Percentiles rank a stretch among this genome's conserved stretches.
Conservation (phyloP, 2,888 invertebrate genomes). For the Galerucella nymphaeae region DNA sequence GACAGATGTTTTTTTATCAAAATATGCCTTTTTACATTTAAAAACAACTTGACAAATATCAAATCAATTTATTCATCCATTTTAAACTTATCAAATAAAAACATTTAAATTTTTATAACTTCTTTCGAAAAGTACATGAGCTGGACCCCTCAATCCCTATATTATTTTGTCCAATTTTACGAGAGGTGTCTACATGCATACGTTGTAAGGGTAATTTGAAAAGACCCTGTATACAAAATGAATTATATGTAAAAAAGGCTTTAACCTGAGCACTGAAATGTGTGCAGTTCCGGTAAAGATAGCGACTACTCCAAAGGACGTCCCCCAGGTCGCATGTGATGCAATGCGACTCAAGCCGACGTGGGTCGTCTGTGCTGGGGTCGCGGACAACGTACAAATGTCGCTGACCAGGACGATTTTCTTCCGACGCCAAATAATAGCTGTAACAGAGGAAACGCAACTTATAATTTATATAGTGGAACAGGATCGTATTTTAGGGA, state of each 20-base stretch:
- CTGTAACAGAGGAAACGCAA: constrained; percentile 49
- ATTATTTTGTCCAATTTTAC: no score
- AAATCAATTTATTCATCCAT: no score
- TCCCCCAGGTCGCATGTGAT: constrained; percentile 85
- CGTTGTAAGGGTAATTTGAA: no score
- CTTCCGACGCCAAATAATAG: constrained; percentile 78
- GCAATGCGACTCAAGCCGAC: constrained; percentile 81
- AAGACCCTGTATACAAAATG: no score
- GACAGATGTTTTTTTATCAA: no score
- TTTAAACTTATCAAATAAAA: no score
- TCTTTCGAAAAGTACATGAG: no score
- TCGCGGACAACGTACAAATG: constrained; percentile 90
- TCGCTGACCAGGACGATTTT: constrained; percentile 84
- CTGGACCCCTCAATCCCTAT: no score
- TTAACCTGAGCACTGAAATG: constrained; percentile 84
- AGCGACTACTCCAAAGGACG: constrained; percentile 81
- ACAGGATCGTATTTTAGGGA: background rate
- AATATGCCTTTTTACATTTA: no score
- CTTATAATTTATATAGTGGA: background rate
- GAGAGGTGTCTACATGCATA: no score
- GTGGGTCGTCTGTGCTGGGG: constrained; percentile 75
- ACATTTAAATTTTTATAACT: no score
- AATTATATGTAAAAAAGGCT: constrained; percentile 39
- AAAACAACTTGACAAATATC: no score
- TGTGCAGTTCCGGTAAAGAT: constrained; percentile 87